Conservation (phyloP, 1,140 invertebrate genomes). For the Brachionus paranguensis region DNA sequence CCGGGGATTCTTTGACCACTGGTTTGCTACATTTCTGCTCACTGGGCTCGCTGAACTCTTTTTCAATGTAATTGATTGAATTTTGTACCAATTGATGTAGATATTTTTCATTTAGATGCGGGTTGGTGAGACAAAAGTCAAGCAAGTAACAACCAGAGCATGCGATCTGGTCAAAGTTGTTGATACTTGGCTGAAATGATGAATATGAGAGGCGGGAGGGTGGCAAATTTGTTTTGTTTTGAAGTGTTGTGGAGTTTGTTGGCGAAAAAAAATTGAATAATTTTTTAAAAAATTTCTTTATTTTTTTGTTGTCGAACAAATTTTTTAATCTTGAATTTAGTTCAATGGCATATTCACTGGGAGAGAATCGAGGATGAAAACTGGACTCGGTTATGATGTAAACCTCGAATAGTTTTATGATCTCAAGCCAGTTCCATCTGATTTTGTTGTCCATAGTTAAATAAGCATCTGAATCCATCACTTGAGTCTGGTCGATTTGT, state of each 20-base stretch:
- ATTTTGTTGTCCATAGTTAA: background rate
- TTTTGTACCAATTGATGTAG: background rate
- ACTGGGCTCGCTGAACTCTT: background rate
- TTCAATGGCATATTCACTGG: background rate
- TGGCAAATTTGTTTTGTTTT: background rate
- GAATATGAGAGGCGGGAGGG: background rate
- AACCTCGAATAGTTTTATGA: constrained; percentile 9
- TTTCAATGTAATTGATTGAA: background rate
- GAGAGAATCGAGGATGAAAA: background rate
- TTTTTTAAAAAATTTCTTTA: constrained; percentile 13
- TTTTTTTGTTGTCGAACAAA: background rate
- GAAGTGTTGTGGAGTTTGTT: background rate
- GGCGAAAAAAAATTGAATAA: background rate
- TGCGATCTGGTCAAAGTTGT: background rate
- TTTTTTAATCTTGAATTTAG: background rate
- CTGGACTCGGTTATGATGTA: background rate
- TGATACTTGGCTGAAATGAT: background rate
- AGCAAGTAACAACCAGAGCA: constrained; percentile 7
- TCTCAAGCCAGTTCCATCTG: background rate
- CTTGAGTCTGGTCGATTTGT: background rate
- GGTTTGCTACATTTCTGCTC: background rate
- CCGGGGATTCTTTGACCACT: background rate
- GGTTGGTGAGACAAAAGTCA: background rate
- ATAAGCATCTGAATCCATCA: background rate
- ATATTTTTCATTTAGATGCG: background rate